phyloP scores from a whole-genome alignment of 2,888 invertebrate species.

The Clanis bilineata region DNA sequence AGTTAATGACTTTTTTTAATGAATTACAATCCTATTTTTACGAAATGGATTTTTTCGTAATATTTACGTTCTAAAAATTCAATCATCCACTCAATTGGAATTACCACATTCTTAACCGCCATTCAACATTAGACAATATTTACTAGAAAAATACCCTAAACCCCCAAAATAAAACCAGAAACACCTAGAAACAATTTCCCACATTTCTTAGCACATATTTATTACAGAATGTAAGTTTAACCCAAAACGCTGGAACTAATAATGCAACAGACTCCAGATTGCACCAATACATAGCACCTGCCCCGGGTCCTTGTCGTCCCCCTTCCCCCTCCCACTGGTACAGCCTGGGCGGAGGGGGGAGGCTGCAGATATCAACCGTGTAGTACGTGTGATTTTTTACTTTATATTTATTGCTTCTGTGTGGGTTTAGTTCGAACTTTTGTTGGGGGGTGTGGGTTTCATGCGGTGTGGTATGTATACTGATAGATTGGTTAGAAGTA shows the following conservation, averaged over 20 bases:
- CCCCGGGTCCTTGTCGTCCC: conserved; percentile 49
- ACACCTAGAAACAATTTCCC: background rate
- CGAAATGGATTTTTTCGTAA: too few relatives aligned
- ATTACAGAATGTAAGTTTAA: conserved; percentile 36
- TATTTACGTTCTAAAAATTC: too few relatives aligned
- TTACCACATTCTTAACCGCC: too few relatives aligned
- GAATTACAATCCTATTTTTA: too few relatives aligned
- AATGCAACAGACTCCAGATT: conserved; percentile 61
- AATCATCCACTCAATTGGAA: too few relatives aligned
- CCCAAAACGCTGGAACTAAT: conserved; percentile 43
- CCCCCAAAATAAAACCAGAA: background rate
- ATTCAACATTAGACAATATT: too few relatives aligned
- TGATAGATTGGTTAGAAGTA: too few relatives aligned
- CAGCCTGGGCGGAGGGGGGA: conserved; percentile 29
- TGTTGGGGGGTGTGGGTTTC: background rate
- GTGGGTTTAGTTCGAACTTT: background rate
- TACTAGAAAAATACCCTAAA: background rate
- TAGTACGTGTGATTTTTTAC: conserved; percentile 44
- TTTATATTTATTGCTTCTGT: conserved; percentile 5
- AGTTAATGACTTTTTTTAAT: too few relatives aligned
- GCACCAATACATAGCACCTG: conserved; percentile 71
- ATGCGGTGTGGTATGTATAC: too few relatives aligned
- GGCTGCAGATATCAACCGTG: conserved; percentile 34
- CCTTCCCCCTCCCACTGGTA: too few relatives aligned
- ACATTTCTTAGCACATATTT: background rate